Percentiles rank a stretch among this genome's conserved stretches.
Evolutionary conservation across 2,113 vertebrate species (phyloP).

Genomic region (Nycticorax nycticorax): DNA sequence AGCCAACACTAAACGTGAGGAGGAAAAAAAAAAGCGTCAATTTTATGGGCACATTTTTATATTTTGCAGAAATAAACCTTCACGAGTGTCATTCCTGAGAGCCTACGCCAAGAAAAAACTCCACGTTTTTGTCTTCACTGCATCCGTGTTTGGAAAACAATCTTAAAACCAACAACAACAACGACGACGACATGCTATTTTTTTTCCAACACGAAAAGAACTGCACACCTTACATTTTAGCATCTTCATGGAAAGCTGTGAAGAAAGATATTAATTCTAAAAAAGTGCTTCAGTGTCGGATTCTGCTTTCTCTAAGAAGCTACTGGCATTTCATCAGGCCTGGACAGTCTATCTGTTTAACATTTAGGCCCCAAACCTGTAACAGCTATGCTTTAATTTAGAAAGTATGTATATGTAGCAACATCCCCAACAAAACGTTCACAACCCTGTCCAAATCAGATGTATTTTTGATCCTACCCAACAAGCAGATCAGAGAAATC

Average conservation of each 20-base stretch:
- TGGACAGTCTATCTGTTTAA: not conserved
- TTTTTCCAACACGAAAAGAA: not conserved
- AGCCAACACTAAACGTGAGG: not conserved
- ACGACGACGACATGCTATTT: not conserved
- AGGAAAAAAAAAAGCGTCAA: not conserved
- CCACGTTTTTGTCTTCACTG: not conserved
- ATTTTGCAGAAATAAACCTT: not conserved
- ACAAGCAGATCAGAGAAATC: slow-evolving; percentile 36
- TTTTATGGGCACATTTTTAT: not conserved
- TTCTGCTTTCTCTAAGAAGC: not conserved
- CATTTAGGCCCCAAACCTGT: not conserved
- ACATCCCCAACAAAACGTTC: not conserved
- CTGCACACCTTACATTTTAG: not conserved
- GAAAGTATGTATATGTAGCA: not conserved
- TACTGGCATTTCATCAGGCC: not conserved
- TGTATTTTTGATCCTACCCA: slow-evolving; percentile 8
- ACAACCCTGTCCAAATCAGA: not conserved
- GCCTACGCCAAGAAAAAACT: not conserved
- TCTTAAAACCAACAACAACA: not conserved
- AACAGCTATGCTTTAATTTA: not conserved
- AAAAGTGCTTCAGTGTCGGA: not conserved
- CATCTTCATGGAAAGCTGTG: not conserved
- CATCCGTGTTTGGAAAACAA: slow-evolving; percentile 30
- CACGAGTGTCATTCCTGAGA: not conserved
- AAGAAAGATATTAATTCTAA: not conserved